phyloP scores from a whole-genome alignment of 1,140 invertebrate genomes.

The Lysiphlebus fabarum region DNA sequence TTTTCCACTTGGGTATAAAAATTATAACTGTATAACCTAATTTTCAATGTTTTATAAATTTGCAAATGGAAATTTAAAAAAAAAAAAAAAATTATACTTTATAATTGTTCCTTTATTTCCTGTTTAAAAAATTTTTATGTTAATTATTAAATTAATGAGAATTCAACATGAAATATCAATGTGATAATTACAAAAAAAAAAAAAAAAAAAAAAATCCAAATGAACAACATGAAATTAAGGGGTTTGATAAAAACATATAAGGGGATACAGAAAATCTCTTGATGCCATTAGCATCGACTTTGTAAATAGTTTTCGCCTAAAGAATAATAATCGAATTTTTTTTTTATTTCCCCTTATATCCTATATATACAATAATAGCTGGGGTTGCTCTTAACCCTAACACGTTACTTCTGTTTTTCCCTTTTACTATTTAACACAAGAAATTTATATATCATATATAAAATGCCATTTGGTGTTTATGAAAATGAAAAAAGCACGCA shows the following conservation, averaged over 20 bases:
- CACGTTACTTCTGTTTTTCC: constrained; percentile 15
- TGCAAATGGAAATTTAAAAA: too few species aligned
- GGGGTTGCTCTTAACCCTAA: constrained; percentile 26
- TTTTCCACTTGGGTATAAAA: too few species aligned
- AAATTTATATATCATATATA: too few species aligned
- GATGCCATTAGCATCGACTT: constrained; percentile 50
- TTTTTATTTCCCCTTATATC: neutral
- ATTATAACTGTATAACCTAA: too few species aligned
- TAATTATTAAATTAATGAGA: too few species aligned
- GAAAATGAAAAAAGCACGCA: constrained; percentile 14
- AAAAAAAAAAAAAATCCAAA: constrained; percentile 32
- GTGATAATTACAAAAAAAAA: too few species aligned
- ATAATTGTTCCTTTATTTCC: too few species aligned
- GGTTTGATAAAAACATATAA: constrained; percentile 32
- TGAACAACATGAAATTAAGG: constrained; percentile 19
- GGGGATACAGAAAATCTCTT: constrained; percentile 40
- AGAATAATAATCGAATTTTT: constrained; percentile 44
- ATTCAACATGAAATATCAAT: too few species aligned
- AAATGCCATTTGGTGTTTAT: too few species aligned
- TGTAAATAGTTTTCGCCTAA: constrained; percentile 52
- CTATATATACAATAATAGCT: constrained; percentile 17
- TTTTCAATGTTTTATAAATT: too few species aligned
- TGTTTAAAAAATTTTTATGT: too few species aligned
- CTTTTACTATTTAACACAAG: neutral
- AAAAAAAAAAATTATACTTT: too few species aligned